Conservation (phyloP, 2,113 vertebrate species). For the Ictalurus furcatus region DNA sequence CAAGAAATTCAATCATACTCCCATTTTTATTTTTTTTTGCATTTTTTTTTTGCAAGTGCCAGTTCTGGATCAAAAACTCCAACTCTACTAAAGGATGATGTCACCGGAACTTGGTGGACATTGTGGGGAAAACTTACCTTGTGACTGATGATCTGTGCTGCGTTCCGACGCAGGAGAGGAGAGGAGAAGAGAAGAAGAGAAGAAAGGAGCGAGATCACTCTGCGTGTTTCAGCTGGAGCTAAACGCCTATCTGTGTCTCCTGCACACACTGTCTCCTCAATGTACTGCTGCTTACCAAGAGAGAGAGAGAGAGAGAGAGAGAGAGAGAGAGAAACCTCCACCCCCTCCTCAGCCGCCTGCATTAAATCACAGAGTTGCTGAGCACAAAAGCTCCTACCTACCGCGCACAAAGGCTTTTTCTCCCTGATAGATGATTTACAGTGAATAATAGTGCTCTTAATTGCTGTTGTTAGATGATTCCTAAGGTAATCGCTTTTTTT, state of each 20-base stretch:
- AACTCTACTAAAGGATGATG: not conserved
- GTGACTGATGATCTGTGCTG: not conserved
- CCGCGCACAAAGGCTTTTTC: not conserved
- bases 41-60: not conserved
- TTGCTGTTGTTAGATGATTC: not conserved
- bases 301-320: conserved; percentile 25
- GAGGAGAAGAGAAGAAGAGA: conserved; percentile 3
- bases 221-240: conserved; percentile 23
- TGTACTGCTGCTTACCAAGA: conserved; percentile 17
- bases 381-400: conserved; percentile 31
- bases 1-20: not conserved
- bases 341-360: conserved; percentile 33
- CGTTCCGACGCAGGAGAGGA: conserved; percentile 31
- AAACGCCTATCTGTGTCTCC: conserved; percentile 23
- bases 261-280: conserved; percentile 14
- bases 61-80: not conserved
- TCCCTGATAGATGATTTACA: conserved; percentile 5
- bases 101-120: not conserved
- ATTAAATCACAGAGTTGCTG: conserved; percentile 38
- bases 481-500: not conserved
- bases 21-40: not conserved
- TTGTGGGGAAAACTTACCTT: conserved; percentile 32
- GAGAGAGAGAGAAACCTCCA: conserved; percentile 35
- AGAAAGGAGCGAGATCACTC: conserved; percentile 23
- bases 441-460: not conserved